Evolutionary conservation across 2,797 vertebrate species (phyloP), one percentile per base, ranked within the genome.

Genomic region (Borostomias antarcticus): DNA sequence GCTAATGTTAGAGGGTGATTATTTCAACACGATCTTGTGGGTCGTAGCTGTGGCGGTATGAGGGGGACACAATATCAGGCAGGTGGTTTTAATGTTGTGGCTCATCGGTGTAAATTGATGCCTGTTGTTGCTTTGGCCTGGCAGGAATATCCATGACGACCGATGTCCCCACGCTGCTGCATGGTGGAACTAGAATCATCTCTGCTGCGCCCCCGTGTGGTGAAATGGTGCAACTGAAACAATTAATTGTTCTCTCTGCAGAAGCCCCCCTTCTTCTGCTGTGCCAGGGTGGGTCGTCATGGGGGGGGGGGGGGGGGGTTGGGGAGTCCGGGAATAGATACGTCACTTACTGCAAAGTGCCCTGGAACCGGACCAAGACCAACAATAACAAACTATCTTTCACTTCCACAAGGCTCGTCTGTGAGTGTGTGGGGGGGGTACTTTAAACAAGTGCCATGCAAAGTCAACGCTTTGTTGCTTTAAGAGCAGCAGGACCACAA

Each of bases 321-420:
- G n/a, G 72, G 52, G 68, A 5, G 48, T 50, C 56, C 40, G 54
- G 78, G 77, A 82, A 83, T 43, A 4, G 28, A 68, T 73, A 69
- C 56, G 63, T 79, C 75, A 81, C 70, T 77, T 71, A 63, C 74
- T 51, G 67, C 63, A 76, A 53, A 73, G 64, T 21, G 37, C 43
- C 56, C 53, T 84, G 82, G 80, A 76, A 29, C 10, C 1, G 23
- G 65, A 72, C 80, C 82, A 86, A 82, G 57, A 74, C 64, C 70
- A 85, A 78, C 77, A 79, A 82, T 77, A 85, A 79, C 79, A 82
- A 80, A 78, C 78, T 15, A 62, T 83, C 60, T 67, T 76, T 82
- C 64, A 80, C 59, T 72, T 76, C 70, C 56, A 60, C 62, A 32
- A 70, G 75, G 69, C 62, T 61, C 25, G 35, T 65, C 43, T 51